Base-by-base conservation (phyloP, 2,113 vertebrate species). In the Peromyscus leucopus region DNA sequence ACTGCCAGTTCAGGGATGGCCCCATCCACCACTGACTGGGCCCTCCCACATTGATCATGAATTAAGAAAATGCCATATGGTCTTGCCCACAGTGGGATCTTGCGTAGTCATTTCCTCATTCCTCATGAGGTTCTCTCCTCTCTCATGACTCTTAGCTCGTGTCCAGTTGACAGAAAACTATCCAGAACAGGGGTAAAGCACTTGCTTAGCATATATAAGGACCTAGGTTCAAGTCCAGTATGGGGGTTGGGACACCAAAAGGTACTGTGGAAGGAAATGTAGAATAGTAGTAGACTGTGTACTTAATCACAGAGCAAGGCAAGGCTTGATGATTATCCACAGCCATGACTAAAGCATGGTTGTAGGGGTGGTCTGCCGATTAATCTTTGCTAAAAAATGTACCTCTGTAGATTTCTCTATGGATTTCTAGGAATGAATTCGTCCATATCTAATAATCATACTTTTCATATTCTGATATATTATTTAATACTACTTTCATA, bases 401-500 rank as follows among this genome's bases (percentile, higher is more conserved):
- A 75, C 46, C 42, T 76, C 74, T 76, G 12, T 15, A 15, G 46
- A 26, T 4, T 46, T 76, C 74, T 5, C 11, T 46, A 26, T 76
- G 42, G 11, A 46, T 46, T 46, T 46, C 42, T 76, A 46, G 69
- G 26, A 76, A 28, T 76, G 12, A 76, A 46, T 89, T 84, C 19
- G 67, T 91, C 74, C n/a, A 75, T 63, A 28, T 92, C 39, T n/a
- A 85, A 57, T 16, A 39, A 71, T 1, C 33, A n/a, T 65, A 90
- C 2, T 2, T 80, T 22, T 21, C 15, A 63, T 39, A 88, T 72
- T 67, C n/a, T 83, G 17, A 90, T 55, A n/a, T 33, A 84, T 33
- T 72, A 4, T 83, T 92, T 83, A 78, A 22, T 79, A 4, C n/a
- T 90, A 67, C 28, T 48, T 94, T 92, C 94, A 78, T 33, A 78